phyloP scores from a whole-genome alignment of 2,888 invertebrate species.

The Idaea straminata region DNA sequence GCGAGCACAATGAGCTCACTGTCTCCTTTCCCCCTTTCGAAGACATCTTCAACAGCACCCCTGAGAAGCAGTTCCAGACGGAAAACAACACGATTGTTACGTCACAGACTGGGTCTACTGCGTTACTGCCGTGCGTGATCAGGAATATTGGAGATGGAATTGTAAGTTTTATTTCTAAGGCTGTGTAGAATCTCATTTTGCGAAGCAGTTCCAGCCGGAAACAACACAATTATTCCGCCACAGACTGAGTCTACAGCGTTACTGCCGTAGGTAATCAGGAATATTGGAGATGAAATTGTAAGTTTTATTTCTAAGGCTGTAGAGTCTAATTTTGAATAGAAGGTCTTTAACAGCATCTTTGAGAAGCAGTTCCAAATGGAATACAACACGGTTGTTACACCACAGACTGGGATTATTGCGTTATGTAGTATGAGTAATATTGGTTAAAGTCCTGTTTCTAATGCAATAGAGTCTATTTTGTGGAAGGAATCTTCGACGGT shows the following conservation, averaged over 20 bases:
- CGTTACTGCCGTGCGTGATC: constrained; percentile 90
- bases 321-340: neutral
- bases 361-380: constrained; percentile 4
- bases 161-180: constrained; percentile 80
- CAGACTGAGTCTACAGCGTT: neutral
- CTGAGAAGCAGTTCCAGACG: constrained; percentile 90
- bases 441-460: no score
- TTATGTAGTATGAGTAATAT: no score
- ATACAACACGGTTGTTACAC: constrained; percentile 6
- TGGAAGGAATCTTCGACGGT: no score
- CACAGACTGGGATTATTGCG: no score
- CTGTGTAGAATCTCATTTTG: constrained; percentile 1
- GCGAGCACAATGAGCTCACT: constrained; percentile 68
- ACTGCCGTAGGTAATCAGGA: constrained; percentile 71
- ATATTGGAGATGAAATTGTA: constrained; percentile 81
- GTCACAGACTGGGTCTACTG: constrained; percentile 92
- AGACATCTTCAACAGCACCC: constrained; percentile 67
- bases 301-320: neutral
- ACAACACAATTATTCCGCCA: constrained; percentile 8
- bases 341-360: neutral
- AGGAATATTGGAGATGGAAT: constrained; percentile 93
- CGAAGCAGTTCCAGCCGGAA: neutral
- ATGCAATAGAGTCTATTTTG: no score
- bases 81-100: constrained; percentile 90
- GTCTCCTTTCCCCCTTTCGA: constrained; percentile 70